Base-by-base conservation (phyloP, 2,888 invertebrate genomes). In the Nebria brevicollis region DNA sequence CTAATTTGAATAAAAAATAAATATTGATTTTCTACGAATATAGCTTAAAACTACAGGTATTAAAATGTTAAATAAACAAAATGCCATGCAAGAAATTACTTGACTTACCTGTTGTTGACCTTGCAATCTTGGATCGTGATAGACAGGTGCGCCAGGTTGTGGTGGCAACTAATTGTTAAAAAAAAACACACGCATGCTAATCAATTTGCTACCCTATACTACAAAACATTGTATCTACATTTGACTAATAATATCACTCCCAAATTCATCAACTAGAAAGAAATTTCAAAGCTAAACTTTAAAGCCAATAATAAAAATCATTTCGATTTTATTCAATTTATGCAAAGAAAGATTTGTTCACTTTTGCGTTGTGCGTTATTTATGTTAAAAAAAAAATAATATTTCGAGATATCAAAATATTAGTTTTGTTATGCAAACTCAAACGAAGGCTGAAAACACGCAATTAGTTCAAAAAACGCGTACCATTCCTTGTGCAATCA, bases 401-500 rank as follows among this genome's bases (percentile, higher is more conserved):
- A 77, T 73, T 72, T 34, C 5, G 34, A 34, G 5, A 34, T 34
- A 66, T 26, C 64, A 65, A 70, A 73, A 54, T 82, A 34, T 81
- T 70, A 79, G 74, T 84, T 85, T 85, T 80, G 15, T 42, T 64
- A 79, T 26, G 72, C 20, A 79, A 77, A 73, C 72, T 66, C 15
- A 77, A 75, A 78, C 82, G 64, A 70, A 70, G 25, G 70, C 70
- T 15, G n/a, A 15, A 66, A 15, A 66, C 65, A 65, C 66, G 25
- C 66, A 70, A 25, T 20, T 70, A 4, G 1, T 6, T 70, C 20
- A 34, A 25, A 10, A 65, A 82, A 77, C n/a, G 89, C 91, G 90
- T 86, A 95, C 94, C 90, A 93, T 89, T 85, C 94, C 94, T 85
- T 93, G 92, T 26, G 93, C 92, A 83, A 94, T 91, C 88, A 94